Evolutionary conservation across 35 echinoderm and acorn worm species (phyloP), one percentile per base, ranked within the genome.

Genomic region (Eucidaris tribuloides): DNA sequence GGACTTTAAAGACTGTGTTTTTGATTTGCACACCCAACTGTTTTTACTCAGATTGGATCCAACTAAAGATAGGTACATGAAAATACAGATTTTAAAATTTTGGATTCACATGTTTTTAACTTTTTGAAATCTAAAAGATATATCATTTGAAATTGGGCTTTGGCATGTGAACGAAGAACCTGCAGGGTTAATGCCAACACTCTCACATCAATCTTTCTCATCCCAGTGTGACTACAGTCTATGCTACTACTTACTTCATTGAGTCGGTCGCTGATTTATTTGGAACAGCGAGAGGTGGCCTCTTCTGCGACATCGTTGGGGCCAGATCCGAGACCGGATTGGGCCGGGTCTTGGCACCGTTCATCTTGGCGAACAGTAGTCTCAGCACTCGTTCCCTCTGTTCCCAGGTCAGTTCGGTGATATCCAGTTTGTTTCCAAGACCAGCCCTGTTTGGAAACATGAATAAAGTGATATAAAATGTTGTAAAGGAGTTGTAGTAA

Each of bases 321-420:
- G 72, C 85, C 20, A 97, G 76, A 34, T 86, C 58, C 0, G 32
- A 25, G 2, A 86, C 39, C 31, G 86, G 82, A 20, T 40, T 85
- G 15, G 80, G 85, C 29, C 35, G 35, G 31, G 92, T 91, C 42
- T 83, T 89, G 20, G 86, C 74, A 38, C 94, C 90, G 72, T 97
- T 93, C 94, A 97, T 93, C 81, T 93, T 97, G 29, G 90, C 94
- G 79, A 97, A 93, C 11, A 97, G 49, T 55, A 97, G 45, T 62
- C 94, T 89, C 7, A 97, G 62, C 4, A 97, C 71, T 24, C 90
- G 81, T 78, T 97, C 94, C 59, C 90, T 81, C 60, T 97, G 94
- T 62, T 97, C 94, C 94, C 94, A 97, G 2, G 94, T 97, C 18
- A 97, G 76, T 22, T 97, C 94, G 80, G 82, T 72, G 33, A 97